Base-by-base conservation (phyloP, 2,888 invertebrate species). In the Chrysotoxum bicinctum region DNA sequence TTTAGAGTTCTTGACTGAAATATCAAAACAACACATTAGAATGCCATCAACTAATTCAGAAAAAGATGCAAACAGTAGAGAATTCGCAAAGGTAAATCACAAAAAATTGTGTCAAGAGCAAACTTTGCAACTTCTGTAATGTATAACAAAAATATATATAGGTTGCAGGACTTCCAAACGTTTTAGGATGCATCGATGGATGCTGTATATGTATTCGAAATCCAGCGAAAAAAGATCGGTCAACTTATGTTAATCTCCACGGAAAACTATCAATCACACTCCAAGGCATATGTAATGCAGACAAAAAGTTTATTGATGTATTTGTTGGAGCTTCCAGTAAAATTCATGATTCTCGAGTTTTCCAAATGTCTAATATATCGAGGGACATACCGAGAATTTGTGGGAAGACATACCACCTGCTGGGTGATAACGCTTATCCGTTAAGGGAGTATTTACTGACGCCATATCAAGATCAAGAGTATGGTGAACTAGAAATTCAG, bases 211-310 rank as follows among this genome's bases (percentile, higher is more conserved):
- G 37, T 10, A 60, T 60, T 40, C 40, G 60, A n/a, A 60, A 19
- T n/a, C 60, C 60, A 23, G 60, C 60, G 0, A 40, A 19, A 60
- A 60, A n/a, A 3, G n/a, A 8, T 26, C 23, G 16, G 9, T 43
- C 62, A 16, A 30, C 5, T 23, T 43, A 21, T 30, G 9, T n/a
- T 1, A 43, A 23, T 26, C 4, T 14, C 10, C 10, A 30, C 6
- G 37, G 37, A 43, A 6, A 30, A 5, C 9, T 16, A 14, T 43
- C 40, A 12, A 40, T 62, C 3, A 62, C 40, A n/a, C 37, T 62
- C 6, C 43, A 62, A 62, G 43, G 26, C 16, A 62, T 62, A 26
- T 62, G 62, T 30, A 43, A 62, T 45, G 40, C 62, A 16, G 23
- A 62, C 2, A 62, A 43, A 10, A 62, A 30, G 12, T 62, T 62